These are phyloP conservation scores for Lamellibrachia columna DNA, from an alignment of 2,888 invertebrate genomes.

Conservation along the genomic window DNA sequence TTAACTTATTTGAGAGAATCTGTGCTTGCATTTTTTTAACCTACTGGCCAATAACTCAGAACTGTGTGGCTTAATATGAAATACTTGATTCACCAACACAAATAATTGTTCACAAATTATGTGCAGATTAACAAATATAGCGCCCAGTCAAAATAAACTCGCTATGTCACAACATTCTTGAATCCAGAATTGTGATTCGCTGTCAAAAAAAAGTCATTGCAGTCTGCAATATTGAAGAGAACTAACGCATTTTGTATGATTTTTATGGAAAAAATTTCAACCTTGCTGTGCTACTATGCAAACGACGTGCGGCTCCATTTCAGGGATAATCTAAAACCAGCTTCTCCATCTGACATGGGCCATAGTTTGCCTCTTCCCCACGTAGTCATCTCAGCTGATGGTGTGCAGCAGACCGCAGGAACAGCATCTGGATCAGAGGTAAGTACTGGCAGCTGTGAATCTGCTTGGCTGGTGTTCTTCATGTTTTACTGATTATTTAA, in stretches of 20 bases:
- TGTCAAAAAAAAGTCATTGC: no score
- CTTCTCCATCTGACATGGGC: conserved; percentile 9
- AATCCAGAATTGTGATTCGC: no score
- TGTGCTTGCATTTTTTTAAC: not conserved
- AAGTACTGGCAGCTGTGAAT: not conserved
- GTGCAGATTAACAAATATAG: not conserved
- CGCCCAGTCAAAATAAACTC: not conserved
- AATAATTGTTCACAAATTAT: not conserved
- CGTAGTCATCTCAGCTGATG: conserved; percentile 7
- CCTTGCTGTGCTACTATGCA: not conserved
- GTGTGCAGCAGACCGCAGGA: not conserved
- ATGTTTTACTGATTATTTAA: not conserved
- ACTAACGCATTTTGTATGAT: no score
- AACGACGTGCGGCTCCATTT: not conserved
- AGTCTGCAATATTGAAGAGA: no score
- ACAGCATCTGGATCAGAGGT: conserved; percentile 5
- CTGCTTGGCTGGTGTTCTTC: not conserved
- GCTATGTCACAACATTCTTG: not conserved
- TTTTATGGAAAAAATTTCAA: not conserved
- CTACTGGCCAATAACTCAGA: not conserved
- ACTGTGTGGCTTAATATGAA: no score
- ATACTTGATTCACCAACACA: no score
- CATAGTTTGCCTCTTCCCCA: not conserved
- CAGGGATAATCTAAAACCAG: not conserved
- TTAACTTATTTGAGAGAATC: no score